Conservation (phyloP, 2,888 invertebrate species). For the Campoplex nolae region DNA sequence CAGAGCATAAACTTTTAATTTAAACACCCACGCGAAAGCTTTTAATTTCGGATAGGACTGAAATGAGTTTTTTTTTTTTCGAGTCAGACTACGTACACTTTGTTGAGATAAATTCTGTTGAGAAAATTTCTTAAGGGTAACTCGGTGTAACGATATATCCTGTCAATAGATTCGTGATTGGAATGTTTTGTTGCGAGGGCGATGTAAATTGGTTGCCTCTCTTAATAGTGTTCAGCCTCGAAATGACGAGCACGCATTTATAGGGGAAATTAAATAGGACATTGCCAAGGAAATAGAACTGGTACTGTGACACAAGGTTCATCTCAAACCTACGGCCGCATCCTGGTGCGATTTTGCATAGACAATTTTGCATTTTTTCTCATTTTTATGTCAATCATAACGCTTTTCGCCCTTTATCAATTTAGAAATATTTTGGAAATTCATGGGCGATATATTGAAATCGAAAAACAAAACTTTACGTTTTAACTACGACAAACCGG, state of each 20-base stretch:
- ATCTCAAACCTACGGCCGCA: background rate
- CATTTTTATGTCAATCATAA: no score
- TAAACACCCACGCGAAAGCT: background rate
- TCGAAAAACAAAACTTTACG: no score
- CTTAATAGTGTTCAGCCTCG: background rate
- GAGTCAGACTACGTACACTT: background rate
- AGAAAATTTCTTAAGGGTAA: background rate
- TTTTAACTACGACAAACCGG: no score
- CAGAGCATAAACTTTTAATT: slow-evolving; percentile 12
- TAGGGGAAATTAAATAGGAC: background rate
- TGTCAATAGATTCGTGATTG: slow-evolving; percentile 4
- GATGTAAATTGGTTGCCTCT: slow-evolving; percentile 14
- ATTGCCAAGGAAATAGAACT: slow-evolving; percentile 4
- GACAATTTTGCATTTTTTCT: background rate
- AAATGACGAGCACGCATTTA: background rate
- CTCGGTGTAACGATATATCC: background rate
- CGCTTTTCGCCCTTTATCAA: no score
- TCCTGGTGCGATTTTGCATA: no score
- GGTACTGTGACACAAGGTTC: background rate
- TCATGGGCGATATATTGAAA: no score
- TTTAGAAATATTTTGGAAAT: no score
- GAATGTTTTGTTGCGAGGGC: slow-evolving; percentile 5
- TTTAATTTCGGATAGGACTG: background rate
- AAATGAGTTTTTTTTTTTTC: background rate
- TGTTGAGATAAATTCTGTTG: background rate